A percentile compares a stretch with the other conserved stretches of the same genome.
Conservation (phyloP, 2,888 invertebrate genomes). For the Hirudinaria manillensis region DNA sequence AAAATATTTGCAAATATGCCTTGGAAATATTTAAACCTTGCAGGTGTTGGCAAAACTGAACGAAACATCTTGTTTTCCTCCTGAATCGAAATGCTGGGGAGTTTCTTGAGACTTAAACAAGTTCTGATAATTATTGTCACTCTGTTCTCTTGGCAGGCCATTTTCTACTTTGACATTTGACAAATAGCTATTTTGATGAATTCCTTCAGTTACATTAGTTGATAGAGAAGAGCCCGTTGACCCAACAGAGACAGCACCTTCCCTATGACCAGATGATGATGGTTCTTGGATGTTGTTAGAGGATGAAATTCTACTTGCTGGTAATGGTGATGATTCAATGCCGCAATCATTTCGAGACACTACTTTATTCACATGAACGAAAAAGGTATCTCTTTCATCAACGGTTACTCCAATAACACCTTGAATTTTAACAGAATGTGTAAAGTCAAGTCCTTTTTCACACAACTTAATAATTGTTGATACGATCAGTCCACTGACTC, state of each 20-base stretch:
- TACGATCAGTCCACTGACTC: conserved; percentile 15
- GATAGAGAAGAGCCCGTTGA: neutral
- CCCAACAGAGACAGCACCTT: conserved; percentile 20
- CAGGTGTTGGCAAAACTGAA: no score
- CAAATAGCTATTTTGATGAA: no score
- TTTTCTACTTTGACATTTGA: no score
- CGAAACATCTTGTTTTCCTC: no score
- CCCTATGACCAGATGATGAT: conserved; percentile 6
- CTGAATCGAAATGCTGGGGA: no score
- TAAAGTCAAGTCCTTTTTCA: conserved; percentile 17
- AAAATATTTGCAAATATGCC: no score
- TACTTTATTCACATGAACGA: conserved; percentile 9
- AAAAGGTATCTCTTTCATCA: conserved; percentile 3
- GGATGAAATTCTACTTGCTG: conserved; percentile 5
- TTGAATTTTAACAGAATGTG: conserved; percentile 11
- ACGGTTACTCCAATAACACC: conserved; percentile 14
- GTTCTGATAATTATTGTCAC: no score
- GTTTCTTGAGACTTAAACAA: no score
- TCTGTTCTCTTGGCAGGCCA: no score
- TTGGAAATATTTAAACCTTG: no score
- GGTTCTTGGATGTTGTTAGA: neutral
- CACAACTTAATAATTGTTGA: conserved; percentile 18
- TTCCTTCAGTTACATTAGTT: neutral
- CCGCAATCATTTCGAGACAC: neutral
- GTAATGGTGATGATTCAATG: neutral